Conservation (phyloP, 2,113 vertebrate species). For the Bambusicola thoracicus region DNA sequence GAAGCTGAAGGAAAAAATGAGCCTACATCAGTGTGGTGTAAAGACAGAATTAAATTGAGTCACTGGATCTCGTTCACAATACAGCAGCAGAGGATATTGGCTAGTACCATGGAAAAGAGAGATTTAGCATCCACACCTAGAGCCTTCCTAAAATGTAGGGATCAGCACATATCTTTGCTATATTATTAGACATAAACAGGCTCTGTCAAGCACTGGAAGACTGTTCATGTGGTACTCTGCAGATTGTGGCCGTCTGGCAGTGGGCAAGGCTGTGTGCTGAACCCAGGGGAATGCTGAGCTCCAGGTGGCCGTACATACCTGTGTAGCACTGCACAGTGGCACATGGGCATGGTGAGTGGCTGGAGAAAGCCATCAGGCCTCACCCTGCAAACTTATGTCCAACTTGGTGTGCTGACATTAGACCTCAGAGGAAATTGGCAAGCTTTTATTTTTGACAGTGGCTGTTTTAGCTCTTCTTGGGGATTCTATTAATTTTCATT, state of each 20-base stretch:
- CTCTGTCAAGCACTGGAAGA: background rate
- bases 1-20: background rate
- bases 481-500: constrained; percentile 63
- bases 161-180: background rate
- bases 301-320: background rate
- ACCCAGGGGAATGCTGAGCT: background rate
- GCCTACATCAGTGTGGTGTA: background rate
- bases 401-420: background rate
- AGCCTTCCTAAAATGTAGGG: background rate
- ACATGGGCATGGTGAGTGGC: background rate
- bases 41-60: constrained; percentile 31
- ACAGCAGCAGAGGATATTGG: background rate
- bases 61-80: constrained; percentile 7
- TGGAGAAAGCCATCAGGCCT: background rate
- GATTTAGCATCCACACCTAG: background rate
- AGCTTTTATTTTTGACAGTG: constrained; percentile 40
- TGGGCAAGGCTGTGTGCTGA: fast-evolving
- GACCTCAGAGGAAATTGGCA: background rate
- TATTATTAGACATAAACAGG: background rate
- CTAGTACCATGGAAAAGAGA: background rate
- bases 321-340: fast-evolving
- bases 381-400: background rate
- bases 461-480: background rate
- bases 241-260: fast-evolving
- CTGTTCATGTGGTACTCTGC: background rate